These are phyloP conservation scores for Aphaenogaster rudis DNA, from an alignment of 1,140 invertebrate species.

Conservation along the genomic window DNA sequence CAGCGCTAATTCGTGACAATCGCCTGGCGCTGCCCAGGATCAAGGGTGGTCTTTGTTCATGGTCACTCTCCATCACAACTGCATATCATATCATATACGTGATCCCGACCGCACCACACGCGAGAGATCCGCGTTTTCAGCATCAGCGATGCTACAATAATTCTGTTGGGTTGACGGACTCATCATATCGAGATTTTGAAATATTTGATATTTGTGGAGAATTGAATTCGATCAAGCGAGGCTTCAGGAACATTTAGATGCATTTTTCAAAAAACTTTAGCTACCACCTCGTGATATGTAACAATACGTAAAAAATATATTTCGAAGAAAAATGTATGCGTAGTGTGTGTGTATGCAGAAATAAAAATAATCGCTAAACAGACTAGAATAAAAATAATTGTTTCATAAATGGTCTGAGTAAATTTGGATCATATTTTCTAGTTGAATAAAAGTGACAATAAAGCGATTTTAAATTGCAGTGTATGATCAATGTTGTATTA, in stretches of 20 bases:
- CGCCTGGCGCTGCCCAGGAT: slow-evolving; percentile 35
- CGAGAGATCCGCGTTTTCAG: neutral
- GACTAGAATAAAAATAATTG: neutral
- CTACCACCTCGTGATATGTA: neutral
- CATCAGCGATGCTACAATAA: slow-evolving; percentile 3
- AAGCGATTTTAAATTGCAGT: neutral
- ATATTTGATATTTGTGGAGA: slow-evolving; percentile 4
- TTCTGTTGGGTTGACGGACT: neutral
- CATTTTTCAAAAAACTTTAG: neutral
- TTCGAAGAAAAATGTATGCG: neutral
- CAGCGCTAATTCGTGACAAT: slow-evolving; percentile 61
- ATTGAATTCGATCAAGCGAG: neutral
- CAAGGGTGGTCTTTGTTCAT: slow-evolving; percentile 57
- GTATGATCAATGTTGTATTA: neutral
- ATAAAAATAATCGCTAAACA: neutral
- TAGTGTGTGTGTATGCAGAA: neutral
- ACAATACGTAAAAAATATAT: neutral
- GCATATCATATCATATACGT: slow-evolving; percentile 34
- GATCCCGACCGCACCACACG: neutral
- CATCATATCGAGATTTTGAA: slow-evolving; percentile 19
- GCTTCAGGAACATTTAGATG: neutral
- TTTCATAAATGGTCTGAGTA: neutral
- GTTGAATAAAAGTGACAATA: neutral
- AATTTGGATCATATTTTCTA: neutral
- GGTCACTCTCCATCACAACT: slow-evolving; percentile 18